Conservation (phyloP, 2,797 vertebrate species). For the Phataginus tricuspis region DNA sequence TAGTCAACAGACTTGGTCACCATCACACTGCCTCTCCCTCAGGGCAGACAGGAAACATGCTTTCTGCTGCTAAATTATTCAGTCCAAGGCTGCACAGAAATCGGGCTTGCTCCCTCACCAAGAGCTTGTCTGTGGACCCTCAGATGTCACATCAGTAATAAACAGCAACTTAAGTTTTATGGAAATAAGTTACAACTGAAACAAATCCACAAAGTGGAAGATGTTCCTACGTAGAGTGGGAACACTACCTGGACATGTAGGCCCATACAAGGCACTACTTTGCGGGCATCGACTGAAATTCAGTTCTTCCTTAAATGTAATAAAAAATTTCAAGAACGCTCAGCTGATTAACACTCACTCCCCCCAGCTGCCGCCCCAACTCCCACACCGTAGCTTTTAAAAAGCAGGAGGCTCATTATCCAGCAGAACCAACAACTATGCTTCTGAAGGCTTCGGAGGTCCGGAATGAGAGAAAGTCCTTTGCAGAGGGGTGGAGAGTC, state of each 20-base stretch:
- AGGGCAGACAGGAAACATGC: not conserved
- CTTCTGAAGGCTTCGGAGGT: not conserved
- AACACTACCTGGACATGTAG: not conserved
- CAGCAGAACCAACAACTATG: not conserved
- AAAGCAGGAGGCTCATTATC: not conserved
- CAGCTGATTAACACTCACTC: not conserved
- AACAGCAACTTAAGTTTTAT: not conserved
- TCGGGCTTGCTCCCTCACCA: not conserved
- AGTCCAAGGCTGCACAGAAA: not conserved
- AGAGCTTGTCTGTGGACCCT: not conserved
- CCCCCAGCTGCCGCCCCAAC: accelerated
- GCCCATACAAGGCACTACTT: not conserved
- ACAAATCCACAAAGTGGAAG: not conserved
- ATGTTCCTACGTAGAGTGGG: not conserved
- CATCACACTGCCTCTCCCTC: not conserved
- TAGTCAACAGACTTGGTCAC: not conserved
- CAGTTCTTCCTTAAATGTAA: not conserved
- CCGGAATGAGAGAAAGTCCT: not conserved
- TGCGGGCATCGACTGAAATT: not conserved
- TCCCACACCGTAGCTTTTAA: not conserved
- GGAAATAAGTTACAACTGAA: not conserved
- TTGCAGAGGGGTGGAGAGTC: not conserved
- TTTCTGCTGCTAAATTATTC: not conserved
- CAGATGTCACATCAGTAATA: not conserved
- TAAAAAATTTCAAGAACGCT: not conserved